Base-by-base conservation (phyloP, 2,888 invertebrate genomes). In the Mycalesis mineus region DNA sequence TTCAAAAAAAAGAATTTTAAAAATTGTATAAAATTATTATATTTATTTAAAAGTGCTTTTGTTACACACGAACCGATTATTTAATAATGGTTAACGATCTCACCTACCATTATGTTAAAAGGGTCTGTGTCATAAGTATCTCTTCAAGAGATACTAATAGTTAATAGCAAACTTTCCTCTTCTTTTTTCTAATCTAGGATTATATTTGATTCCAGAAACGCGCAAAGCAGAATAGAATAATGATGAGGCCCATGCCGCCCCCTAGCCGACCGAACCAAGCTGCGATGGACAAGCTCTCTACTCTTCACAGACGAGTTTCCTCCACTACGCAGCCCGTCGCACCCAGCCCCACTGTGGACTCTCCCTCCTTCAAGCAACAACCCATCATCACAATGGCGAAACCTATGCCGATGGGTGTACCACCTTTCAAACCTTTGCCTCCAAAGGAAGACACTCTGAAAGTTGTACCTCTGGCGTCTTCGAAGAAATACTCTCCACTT, bases 341-440 rank as follows among this genome's bases (percentile, higher is more conserved):
- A 1, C 67, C 78, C n/a, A 73, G 70, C 3, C 77, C 82, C 1
- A 73, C 80, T 8, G 64, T 74, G 1, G 80, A 82, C 55, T 62
- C 74, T 0, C 77, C 74, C 1, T 63, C 71, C 5, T 68, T 69
- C 17, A 74, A 74, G 68, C 56, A 60, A 6, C 70, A 73, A 4
- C 79, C 82, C 13, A 67, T 80, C 0, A 65, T 82, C 9, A 89
- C 91, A 11, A 82, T 91, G 76, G 91, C 91, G 0, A 90, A 91
- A 52, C 91, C 91, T 0, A 75, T 91, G 68, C 88, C 91, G 2
- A 82, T 92, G 80, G 92, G 92, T 7, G 92, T 96, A 7, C 96
- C 96, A 33, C 93, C 95, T 0, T 96, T 96, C 81, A 94, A 92
- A 73, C 96, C 96, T 0, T 90, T 96, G 64, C 95, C 95, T 42